phyloP scores from a whole-genome alignment of 1,140 invertebrate genomes.

The Coenobita brevimanus region DNA sequence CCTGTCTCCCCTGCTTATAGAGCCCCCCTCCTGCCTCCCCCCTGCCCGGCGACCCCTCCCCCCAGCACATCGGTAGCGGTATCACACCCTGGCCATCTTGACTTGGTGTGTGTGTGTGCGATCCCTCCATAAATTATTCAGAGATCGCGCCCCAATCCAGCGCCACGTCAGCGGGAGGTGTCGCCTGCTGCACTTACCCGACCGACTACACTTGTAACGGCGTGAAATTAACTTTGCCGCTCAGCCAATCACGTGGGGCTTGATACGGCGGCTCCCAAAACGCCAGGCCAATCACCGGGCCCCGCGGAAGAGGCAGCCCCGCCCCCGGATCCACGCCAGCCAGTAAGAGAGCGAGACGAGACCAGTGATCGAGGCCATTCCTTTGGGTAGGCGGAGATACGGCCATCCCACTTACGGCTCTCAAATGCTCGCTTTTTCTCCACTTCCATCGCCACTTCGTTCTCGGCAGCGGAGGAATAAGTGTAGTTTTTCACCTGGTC shows the following conservation, averaged over 20 bases:
- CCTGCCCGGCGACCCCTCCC: too few species aligned
- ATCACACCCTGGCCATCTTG: conserved; percentile 59
- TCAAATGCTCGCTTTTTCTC: conserved; percentile 66
- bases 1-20: too few species aligned
- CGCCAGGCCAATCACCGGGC: conserved; percentile 18
- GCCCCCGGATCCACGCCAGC: conserved; percentile 3
- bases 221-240: conserved; percentile 65
- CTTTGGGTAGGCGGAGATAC: conserved; percentile 62
- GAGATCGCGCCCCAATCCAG: conserved; percentile 61
- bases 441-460: conserved; percentile 57
- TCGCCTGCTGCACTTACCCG: conserved; percentile 63
- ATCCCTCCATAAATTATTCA: conserved; percentile 65
- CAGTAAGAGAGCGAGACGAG: conserved; percentile 23
- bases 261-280: conserved; percentile 56
- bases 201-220: conserved; percentile 62
- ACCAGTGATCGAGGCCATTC: conserved; percentile 61
- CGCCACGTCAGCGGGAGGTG: conserved; percentile 53
- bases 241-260: conserved; percentile 57
- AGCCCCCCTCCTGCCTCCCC: background rate
- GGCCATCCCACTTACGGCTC: conserved; percentile 53
- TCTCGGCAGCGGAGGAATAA: conserved; percentile 58
- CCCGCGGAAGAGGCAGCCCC: background rate
- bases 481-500: conserved; percentile 55
- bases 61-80: conserved; percentile 23
- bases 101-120: conserved; percentile 57